Base-by-base conservation (phyloP, 2,888 invertebrate genomes). In the Acleris emargana region DNA sequence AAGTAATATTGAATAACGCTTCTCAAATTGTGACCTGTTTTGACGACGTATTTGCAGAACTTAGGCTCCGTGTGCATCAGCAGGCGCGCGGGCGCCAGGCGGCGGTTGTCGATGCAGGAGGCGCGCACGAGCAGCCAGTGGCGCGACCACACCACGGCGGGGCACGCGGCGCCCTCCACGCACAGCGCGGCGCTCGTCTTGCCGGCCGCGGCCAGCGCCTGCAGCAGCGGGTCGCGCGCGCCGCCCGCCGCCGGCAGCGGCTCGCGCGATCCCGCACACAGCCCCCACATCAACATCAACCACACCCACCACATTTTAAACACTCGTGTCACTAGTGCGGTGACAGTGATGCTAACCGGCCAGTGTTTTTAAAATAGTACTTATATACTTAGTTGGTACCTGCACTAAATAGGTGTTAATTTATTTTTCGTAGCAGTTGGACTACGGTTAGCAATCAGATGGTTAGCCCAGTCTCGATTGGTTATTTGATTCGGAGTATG, bases 91-190 rank as follows among this genome's bases (percentile, higher is more conserved):
- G 43, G 58, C 22, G 49, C 52, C 60, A 66, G 42, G 25, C 63
- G 43, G 20, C 50, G 54, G 7, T 20, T 43, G 22, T 42, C 47
- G 18, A 73, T 16, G 64, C 75, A 75, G 50, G 68, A 69, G 58
- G 66, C 67, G 5, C 53, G 57, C 53, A 67, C 59, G 13, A 74
- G 61, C 18, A 71, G 50, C 73, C 73, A 72, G 54, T 67, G 55
- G 3, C 61, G 64, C 28, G 43, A 51, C 73, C 72, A 72, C 20
- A 71, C 22, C n/a, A 67, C 69, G 58, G 71, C 75, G 20, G 49
- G 55, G 68, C 74, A 74, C 16, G 53, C 49, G 25, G 49, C 59
- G n/a, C 18, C 22, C 16, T 18, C 51, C 49, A 61, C 62, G 60
- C 74, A 74, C 52, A 68, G 66, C 25, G 61, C 69, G 18, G 68